These are phyloP conservation scores for Ramphastos sulfuratus DNA, from an alignment of 2,113 vertebrate genomes.

Conservation along the genomic window DNA sequence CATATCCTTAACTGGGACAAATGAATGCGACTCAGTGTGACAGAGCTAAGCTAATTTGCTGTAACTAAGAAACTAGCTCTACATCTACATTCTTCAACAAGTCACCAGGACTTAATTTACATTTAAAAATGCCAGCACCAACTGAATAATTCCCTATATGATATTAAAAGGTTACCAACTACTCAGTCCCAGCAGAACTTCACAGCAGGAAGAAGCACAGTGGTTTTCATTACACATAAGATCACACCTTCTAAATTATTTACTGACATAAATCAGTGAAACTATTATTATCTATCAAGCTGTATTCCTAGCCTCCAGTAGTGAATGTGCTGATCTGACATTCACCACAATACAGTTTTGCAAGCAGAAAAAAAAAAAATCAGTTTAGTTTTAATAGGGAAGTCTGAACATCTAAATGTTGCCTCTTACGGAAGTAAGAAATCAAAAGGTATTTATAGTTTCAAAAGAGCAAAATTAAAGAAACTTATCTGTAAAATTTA, in stretches of 20 bases:
- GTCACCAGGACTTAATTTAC: neutral
- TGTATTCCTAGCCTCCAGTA: neutral
- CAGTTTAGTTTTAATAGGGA: neutral
- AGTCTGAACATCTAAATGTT: neutral
- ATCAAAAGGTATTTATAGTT: neutral
- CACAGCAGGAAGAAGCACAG: neutral
- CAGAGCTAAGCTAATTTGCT: neutral
- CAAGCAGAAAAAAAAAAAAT: neutral
- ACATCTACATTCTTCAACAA: neutral
- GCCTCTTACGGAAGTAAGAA: neutral
- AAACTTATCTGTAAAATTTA: neutral
- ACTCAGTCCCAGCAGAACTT: slow-evolving; percentile 1
- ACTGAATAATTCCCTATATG: neutral
- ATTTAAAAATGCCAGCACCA: neutral
- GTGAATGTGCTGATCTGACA: neutral
- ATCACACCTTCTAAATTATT: neutral
- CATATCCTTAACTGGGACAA: neutral
- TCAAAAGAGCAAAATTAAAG: neutral
- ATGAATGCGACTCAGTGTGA: neutral
- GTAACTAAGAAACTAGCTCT: slow-evolving; percentile 21
- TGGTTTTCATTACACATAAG: slow-evolving; percentile 6
- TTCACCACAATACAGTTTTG: neutral
- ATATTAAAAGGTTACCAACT: slow-evolving; percentile 28
- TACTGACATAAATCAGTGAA: neutral
- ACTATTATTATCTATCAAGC: neutral